A percentile compares a stretch with the other conserved stretches of the same genome.
These are phyloP conservation scores for Mugil cephalus DNA, from an alignment of 2,113 vertebrate species.

Conservation along the genomic window DNA sequence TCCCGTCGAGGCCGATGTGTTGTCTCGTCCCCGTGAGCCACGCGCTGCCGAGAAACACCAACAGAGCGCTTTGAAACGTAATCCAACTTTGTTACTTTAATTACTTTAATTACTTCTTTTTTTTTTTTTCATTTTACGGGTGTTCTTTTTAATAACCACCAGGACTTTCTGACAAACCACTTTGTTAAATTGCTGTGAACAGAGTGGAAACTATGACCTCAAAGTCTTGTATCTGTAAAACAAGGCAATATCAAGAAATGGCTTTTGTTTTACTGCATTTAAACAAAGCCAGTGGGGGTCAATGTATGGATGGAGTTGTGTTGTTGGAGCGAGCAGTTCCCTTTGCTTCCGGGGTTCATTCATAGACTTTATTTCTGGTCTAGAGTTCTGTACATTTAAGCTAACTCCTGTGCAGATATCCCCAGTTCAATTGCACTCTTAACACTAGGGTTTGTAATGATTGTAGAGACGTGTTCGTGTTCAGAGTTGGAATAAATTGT, in stretches of 20 bases:
- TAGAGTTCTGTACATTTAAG: constrained; percentile 3
- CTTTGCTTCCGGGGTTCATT: not conserved
- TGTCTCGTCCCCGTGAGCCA: constrained; percentile 6
- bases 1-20: not conserved
- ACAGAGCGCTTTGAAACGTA: constrained; percentile 17
- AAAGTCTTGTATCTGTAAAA: constrained; percentile 21
- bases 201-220: constrained; percentile 71
- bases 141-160: constrained; percentile 20
- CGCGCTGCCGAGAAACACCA: constrained; percentile 1
- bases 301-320: constrained; percentile 14
- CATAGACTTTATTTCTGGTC: constrained; percentile 32
- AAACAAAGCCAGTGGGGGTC: constrained; percentile 18
- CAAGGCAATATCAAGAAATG: constrained; percentile 12
- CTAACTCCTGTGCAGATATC: not conserved
- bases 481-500: constrained; percentile 47
- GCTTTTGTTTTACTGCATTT: constrained; percentile 30
- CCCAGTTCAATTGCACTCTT: not conserved
- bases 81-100: constrained; percentile 28
- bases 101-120: not conserved
- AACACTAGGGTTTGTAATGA: constrained; percentile 17
- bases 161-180: constrained; percentile 51
- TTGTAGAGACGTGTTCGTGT: constrained; percentile 26
- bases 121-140: constrained; percentile 35
- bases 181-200: constrained; percentile 42
- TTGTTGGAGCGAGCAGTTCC: constrained; percentile 16